phyloP scores from a whole-genome alignment of 2,888 invertebrate species.

The Muschampia plurimacula region DNA sequence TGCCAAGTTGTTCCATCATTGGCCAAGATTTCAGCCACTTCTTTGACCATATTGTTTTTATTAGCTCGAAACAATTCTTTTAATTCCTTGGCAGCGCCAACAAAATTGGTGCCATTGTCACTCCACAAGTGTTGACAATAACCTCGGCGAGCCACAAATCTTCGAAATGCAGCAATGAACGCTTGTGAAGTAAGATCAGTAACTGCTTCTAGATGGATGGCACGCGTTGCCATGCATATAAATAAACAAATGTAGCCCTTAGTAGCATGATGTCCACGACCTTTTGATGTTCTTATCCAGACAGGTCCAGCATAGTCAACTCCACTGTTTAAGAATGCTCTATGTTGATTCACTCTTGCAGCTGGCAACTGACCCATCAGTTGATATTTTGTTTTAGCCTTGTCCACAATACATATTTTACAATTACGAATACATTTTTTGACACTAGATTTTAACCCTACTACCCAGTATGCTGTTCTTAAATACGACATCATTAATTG shows the following conservation, averaged over 20 bases:
- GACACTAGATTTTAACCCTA: constrained; percentile 25
- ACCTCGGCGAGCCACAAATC: constrained; percentile 43
- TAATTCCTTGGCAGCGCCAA: constrained; percentile 41
- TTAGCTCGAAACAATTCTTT: constrained; percentile 29
- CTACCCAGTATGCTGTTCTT: constrained; percentile 38
- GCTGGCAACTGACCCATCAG: constrained; percentile 39
- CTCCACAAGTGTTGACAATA: constrained; percentile 42
- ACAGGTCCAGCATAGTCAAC: constrained; percentile 42
- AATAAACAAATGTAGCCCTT: constrained; percentile 32
- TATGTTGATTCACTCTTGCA: constrained; percentile 27
- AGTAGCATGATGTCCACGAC: constrained; percentile 33
- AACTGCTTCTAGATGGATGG: constrained; percentile 51
- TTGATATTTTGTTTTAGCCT: constrained; percentile 30
- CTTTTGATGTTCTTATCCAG: constrained; percentile 34
- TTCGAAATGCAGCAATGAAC: constrained; percentile 43
- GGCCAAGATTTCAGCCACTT: constrained; percentile 41
- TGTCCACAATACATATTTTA: constrained; percentile 27
- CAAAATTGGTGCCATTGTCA: constrained; percentile 45
- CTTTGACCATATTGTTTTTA: constrained; percentile 17
- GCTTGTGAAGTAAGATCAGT: constrained; percentile 48
- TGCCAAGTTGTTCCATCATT: constrained; percentile 41
- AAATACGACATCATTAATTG: constrained; percentile 38
- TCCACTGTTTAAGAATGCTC: constrained; percentile 37
- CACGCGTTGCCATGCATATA: constrained; percentile 46
- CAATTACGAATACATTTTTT: constrained; percentile 32